Evolutionary conservation across 1,140 invertebrate species (phyloP), one percentile per base, ranked within the genome.

Genomic region (Lepidostoma basale): DNA sequence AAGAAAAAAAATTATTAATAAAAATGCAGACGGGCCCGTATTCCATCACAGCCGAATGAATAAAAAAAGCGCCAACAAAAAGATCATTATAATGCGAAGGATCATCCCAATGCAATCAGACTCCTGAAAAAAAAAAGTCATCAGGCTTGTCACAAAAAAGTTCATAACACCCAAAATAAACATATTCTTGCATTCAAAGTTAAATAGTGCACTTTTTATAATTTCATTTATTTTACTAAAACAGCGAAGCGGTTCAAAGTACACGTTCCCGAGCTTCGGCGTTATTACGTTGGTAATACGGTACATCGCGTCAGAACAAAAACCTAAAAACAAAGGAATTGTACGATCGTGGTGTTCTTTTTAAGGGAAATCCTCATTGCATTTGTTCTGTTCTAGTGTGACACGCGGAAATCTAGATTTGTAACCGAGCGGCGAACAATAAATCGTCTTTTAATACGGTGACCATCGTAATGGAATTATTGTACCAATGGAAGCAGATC

Each of bases 361-460:
- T 68, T 68, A 68, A 68, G 66, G 66, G 66, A 62, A 68, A 68
- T 68, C 66, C 66, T 68, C 54, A 36, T 14, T 40, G 56, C 33
- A 68, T 56, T 68, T 54, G 45, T 23, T 49, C n/a, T 4, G n/a
- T n/a, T n/a, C n/a, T n/a, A n/a, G n/a, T 20, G 45, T 49, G 25
- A 49, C 18, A 10, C 8, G 44, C 20, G 18, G 44, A 6, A 18
- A 2, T 12, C 23, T 9, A 25, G 18, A 9, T 49, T 36, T 36
- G 9, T n/a, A 9, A 6, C 33, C 14, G 33, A 36, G 14, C 10
- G 10, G 10, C 10, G 1, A 36, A 36, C 33, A 3, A 36, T 36
- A 12, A 12, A 36, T 36, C 33, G 10, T 36, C 10, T 5, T 36
- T 36, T 36, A 36, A 36, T 36, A 6, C 33, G 5, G 10, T 36